Conservation (phyloP, 1,140 invertebrate genomes). For the Stegodyphus mimosarum region DNA sequence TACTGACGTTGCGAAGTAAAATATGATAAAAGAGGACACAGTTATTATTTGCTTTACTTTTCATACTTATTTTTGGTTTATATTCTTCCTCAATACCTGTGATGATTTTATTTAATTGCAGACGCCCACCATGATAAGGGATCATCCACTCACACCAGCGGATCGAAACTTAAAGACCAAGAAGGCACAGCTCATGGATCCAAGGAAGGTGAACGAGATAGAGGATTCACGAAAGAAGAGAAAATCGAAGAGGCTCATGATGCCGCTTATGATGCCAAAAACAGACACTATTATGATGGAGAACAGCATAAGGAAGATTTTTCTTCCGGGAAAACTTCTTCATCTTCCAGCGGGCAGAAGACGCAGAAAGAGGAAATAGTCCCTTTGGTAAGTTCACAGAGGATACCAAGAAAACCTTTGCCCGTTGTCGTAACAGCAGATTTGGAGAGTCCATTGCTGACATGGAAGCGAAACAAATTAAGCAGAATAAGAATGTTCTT, state of each 20-base stretch:
- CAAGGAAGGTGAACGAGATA: conserved; percentile 47
- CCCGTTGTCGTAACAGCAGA: too few relatives aligned
- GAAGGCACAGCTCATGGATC: conserved; percentile 21
- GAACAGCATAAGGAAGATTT: conserved; percentile 30
- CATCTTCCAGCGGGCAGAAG: conserved; percentile 19
- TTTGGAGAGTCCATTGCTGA: too few relatives aligned
- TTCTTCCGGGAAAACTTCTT: neutral
- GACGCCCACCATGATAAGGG: conserved; percentile 61
- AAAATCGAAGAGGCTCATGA: conserved; percentile 53
- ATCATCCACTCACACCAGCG: conserved; percentile 26
- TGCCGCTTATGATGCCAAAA: conserved; percentile 45
- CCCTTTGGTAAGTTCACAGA: conserved; percentile 23
- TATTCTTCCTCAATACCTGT: too few relatives aligned
- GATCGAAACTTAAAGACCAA: conserved; percentile 19
- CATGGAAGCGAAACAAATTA: too few relatives aligned
- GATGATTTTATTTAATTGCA: neutral
- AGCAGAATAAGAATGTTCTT: too few relatives aligned
- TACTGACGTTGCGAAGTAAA: too few relatives aligned
- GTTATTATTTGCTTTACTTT: too few relatives aligned
- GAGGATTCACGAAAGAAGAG: conserved; percentile 46
- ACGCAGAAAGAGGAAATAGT: conserved; percentile 34
- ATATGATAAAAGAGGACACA: too few relatives aligned
- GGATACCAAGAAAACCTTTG: too few relatives aligned
- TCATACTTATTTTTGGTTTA: too few relatives aligned
- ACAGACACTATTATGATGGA: conserved; percentile 24